Conservation (phyloP, 2,113 vertebrate species). For the Puffinus mauretanicus region DNA sequence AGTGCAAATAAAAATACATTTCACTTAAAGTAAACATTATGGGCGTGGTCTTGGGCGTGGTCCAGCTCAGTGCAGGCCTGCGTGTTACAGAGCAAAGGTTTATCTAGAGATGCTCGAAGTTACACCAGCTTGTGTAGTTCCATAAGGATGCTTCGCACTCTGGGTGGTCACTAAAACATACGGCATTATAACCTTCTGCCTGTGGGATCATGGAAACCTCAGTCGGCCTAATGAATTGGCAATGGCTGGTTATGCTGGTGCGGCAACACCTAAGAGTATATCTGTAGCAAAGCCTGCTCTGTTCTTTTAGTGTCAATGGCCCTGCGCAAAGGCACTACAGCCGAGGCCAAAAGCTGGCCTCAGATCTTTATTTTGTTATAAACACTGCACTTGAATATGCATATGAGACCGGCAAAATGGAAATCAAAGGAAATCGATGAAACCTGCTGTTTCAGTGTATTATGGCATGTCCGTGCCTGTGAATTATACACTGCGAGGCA, state of each 20-base stretch:
- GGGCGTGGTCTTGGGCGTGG: background rate
- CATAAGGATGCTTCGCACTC: background rate
- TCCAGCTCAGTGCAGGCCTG: background rate
- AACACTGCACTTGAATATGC: background rate
- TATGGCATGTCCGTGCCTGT: accelerated
- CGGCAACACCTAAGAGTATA: background rate
- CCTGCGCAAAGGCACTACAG: background rate
- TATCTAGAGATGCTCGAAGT: background rate
- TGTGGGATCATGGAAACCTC: background rate
- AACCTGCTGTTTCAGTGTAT: background rate
- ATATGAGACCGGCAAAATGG: background rate
- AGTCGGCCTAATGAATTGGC: background rate
- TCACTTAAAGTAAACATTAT: constrained; percentile 10
- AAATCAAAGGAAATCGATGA: background rate
- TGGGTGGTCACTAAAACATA: background rate
- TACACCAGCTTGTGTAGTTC: background rate
- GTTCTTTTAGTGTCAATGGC: background rate
- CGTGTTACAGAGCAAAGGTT: background rate
- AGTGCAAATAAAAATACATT: background rate
- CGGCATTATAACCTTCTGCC: background rate
- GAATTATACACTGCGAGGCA: background rate
- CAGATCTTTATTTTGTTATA: background rate
- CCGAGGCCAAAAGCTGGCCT: background rate
- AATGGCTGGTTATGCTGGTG: background rate
- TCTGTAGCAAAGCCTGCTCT: background rate